Conservation (phyloP, 92 coral and sea anemone species). For the Zoanthus solanderi region DNA sequence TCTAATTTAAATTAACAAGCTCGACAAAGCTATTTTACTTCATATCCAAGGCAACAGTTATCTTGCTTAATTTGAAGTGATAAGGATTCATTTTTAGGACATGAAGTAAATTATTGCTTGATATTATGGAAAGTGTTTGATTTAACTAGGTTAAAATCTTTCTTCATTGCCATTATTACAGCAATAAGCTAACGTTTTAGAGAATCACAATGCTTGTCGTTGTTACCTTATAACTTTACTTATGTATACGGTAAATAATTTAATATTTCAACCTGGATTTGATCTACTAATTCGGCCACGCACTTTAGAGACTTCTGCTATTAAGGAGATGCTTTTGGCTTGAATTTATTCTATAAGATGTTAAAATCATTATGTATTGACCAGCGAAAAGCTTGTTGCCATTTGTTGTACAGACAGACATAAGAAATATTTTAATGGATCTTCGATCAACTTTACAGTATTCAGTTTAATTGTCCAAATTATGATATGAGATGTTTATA, state of each 20-base stretch:
- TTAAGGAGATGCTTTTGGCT: not conserved
- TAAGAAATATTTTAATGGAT: too few relatives aligned
- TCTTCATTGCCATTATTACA: not conserved
- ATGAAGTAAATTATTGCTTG: too few relatives aligned
- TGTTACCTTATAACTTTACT: not conserved
- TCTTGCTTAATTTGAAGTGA: too few relatives aligned
- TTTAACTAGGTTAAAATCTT: not conserved
- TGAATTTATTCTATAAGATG: not conserved
- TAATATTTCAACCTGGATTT: not conserved
- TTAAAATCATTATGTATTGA: not conserved
- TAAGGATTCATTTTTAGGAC: too few relatives aligned
- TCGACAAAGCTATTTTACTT: too few relatives aligned
- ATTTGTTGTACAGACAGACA: too few relatives aligned
- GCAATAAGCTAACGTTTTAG: not conserved
- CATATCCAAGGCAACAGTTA: too few relatives aligned
- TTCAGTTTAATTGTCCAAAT: too few relatives aligned
- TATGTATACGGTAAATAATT: not conserved
- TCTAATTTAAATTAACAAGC: too few relatives aligned
- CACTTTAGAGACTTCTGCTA: not conserved
- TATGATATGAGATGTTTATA: too few relatives aligned
- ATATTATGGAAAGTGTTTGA: too few relatives aligned
- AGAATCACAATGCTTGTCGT: not conserved
- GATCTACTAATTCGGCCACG: not conserved
- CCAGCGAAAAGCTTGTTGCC: not conserved
- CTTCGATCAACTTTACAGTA: too few relatives aligned